phyloP scores from a whole-genome alignment of 1,140 invertebrate species.

The Danaus melanippus region DNA sequence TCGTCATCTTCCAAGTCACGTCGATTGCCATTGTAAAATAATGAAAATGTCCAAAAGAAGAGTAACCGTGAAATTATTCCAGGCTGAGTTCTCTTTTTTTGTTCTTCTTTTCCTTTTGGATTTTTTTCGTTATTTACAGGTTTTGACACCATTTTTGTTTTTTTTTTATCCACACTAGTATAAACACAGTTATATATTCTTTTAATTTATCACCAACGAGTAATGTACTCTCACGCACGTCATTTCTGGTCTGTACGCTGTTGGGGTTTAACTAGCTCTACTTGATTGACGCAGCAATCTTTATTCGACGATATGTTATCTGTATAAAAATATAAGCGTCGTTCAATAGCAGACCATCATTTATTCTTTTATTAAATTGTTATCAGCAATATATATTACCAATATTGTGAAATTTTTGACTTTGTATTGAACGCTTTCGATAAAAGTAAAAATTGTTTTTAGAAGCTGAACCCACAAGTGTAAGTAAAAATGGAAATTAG shows the following conservation, averaged over 20 bases:
- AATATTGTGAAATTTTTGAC: no score
- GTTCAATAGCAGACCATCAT: no score
- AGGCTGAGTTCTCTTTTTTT: slow-evolving; percentile 33
- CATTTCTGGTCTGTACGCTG: slow-evolving; percentile 21
- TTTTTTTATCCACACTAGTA: slow-evolving; percentile 2
- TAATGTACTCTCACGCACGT: slow-evolving; percentile 17
- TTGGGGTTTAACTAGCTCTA: slow-evolving; percentile 24
- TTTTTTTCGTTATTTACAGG: slow-evolving; percentile 19
- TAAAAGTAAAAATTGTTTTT: no score
- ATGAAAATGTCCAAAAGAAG: slow-evolving; percentile 75
- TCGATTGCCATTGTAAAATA: slow-evolving; percentile 75
- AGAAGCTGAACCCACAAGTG: no score
- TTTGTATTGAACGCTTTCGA: no score
- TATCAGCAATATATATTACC: no score
- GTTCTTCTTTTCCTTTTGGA: slow-evolving; percentile 11
- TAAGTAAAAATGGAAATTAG: no score
- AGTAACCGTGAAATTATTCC: slow-evolving; percentile 42
- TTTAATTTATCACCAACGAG: neutral
- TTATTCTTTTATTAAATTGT: no score
- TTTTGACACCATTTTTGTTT: slow-evolving; percentile 22
- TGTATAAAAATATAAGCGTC: no score
- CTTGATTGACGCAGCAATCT: slow-evolving; percentile 26
- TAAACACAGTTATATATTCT: slow-evolving; percentile 2
- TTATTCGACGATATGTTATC: slow-evolving; percentile 29
- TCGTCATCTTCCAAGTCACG: slow-evolving; percentile 78